These are phyloP conservation scores for Lepus europaeus DNA, from an alignment of 2,113 vertebrate species.

Conservation along the genomic window DNA sequence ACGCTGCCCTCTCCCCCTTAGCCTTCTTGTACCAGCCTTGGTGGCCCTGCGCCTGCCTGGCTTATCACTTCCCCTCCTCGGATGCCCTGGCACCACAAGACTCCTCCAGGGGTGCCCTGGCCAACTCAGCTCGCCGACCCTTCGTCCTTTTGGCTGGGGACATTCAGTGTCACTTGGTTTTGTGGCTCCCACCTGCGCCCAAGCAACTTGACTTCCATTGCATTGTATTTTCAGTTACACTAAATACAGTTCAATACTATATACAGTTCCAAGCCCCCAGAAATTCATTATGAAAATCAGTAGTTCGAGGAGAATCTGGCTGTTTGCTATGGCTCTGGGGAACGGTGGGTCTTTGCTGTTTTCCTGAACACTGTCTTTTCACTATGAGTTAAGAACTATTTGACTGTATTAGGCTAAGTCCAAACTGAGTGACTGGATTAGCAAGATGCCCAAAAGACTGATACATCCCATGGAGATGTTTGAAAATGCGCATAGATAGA, in stretches of 20 bases:
- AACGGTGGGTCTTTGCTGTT: background rate
- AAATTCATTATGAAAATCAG: constrained; percentile 23
- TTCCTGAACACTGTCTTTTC: background rate
- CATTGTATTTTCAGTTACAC: background rate
- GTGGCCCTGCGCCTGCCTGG: background rate
- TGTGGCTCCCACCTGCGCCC: background rate
- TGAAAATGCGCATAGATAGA: constrained; percentile 14
- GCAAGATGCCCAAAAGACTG: background rate
- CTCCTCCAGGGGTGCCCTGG: background rate
- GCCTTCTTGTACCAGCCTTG: background rate
- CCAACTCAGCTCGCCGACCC: background rate
- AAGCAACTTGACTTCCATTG: background rate
- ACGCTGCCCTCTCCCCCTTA: background rate
- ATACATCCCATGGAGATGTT: background rate
- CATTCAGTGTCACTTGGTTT: background rate
- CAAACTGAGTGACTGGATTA: background rate
- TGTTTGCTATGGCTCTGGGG: background rate
- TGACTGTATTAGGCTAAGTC: constrained; percentile 19
- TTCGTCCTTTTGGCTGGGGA: background rate
- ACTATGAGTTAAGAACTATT: background rate
- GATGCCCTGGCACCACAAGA: too few species aligned
- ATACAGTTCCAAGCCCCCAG: background rate
- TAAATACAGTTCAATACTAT: background rate
- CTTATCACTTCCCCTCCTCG: accelerated
- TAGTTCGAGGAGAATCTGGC: background rate